These are phyloP conservation scores for Adelphocoris suturalis DNA, from an alignment of 2,888 invertebrate genomes.

Conservation along the genomic window DNA sequence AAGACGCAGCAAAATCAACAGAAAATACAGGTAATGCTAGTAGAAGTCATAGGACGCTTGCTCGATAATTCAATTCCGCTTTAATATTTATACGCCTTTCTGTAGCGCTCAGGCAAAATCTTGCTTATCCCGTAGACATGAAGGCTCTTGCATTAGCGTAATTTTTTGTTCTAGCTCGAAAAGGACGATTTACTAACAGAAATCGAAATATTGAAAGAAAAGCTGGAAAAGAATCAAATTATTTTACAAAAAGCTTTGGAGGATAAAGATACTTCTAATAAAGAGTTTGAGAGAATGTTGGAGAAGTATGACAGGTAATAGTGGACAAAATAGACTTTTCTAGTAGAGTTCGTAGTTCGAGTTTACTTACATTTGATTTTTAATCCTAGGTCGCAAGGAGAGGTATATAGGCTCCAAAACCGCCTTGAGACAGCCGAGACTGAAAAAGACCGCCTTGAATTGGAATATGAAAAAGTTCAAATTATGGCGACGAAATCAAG, in stretches of 20 bases:
- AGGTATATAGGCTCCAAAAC: constrained; percentile 92
- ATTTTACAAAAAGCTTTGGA: constrained; percentile 90
- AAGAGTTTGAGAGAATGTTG: constrained; percentile 94
- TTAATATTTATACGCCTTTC: constrained; percentile 28
- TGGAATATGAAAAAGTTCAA: constrained; percentile 92
- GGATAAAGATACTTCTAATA: constrained; percentile 92
- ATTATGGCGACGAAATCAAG: constrained; percentile 88
- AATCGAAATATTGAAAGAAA: constrained; percentile 92
- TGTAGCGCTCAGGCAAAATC: constrained; percentile 62
- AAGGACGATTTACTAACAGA: constrained; percentile 92
- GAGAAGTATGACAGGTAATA: constrained; percentile 92
- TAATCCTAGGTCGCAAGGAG: constrained; percentile 88
- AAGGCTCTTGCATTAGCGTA: constrained; percentile 37
- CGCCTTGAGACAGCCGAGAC: constrained; percentile 92
- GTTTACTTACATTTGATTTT: constrained; percentile 63
- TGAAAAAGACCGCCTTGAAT: constrained; percentile 90
- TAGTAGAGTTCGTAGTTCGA: constrained; percentile 48
- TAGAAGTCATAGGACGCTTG: constrained; percentile 40
- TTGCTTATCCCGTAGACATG: constrained; percentile 59
- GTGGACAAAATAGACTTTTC: constrained; percentile 12
- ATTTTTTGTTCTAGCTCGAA: constrained; percentile 84
- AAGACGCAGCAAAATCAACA: constrained; percentile 91
- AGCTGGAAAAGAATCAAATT: constrained; percentile 91
- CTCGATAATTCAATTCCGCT: constrained; percentile 14
- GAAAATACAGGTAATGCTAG: constrained; percentile 85